Percentiles rank a stretch among this genome's conserved stretches.
Conservation (phyloP, 1,140 invertebrate genomes). For the Aphidius gifuensis region DNA sequence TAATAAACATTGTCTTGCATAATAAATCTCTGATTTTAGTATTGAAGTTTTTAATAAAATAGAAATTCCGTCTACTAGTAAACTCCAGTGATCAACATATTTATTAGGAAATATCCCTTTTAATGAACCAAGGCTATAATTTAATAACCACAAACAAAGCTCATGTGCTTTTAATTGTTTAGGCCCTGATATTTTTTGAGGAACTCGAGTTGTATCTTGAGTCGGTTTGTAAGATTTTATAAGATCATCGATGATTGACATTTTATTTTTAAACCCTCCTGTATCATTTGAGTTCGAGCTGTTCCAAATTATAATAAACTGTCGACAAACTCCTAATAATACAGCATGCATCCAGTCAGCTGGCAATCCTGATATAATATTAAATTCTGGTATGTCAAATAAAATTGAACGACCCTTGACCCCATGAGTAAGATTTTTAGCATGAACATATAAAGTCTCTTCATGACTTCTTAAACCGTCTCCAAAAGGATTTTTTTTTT, state of each 20-base stretch:
- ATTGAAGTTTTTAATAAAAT: slow-evolving; percentile 26
- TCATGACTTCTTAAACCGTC: slow-evolving; percentile 22
- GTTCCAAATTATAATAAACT: slow-evolving; percentile 30
- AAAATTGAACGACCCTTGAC: slow-evolving; percentile 26
- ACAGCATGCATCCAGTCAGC: slow-evolving; percentile 38
- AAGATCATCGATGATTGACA: slow-evolving; percentile 25
- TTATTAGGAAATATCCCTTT: slow-evolving; percentile 23
- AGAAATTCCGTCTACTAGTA: slow-evolving; percentile 30
- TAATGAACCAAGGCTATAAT: slow-evolving; percentile 30
- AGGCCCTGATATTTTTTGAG: slow-evolving; percentile 26
- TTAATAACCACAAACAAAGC: slow-evolving; percentile 30
- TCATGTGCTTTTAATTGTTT: slow-evolving; percentile 37
- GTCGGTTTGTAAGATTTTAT: slow-evolving; percentile 28
- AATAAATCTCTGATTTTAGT: slow-evolving; percentile 22
- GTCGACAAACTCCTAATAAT: slow-evolving; percentile 26
- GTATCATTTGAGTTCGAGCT: slow-evolving; percentile 21
- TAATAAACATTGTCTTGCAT: slow-evolving; percentile 24
- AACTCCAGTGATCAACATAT: slow-evolving; percentile 34
- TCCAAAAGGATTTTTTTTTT: slow-evolving; percentile 21
- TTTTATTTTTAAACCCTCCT: slow-evolving; percentile 27
- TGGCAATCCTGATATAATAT: slow-evolving; percentile 28
- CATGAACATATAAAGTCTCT: slow-evolving; percentile 14
- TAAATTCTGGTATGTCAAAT: slow-evolving; percentile 26
- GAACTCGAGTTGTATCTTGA: slow-evolving; percentile 27
- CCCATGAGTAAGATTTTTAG: slow-evolving; percentile 20